Percentiles rank a stretch among this genome's conserved stretches.
These are phyloP conservation scores for Poeciliopsis gracilis DNA, from an alignment of 2,797 vertebrate genomes.

Conservation along the genomic window DNA sequence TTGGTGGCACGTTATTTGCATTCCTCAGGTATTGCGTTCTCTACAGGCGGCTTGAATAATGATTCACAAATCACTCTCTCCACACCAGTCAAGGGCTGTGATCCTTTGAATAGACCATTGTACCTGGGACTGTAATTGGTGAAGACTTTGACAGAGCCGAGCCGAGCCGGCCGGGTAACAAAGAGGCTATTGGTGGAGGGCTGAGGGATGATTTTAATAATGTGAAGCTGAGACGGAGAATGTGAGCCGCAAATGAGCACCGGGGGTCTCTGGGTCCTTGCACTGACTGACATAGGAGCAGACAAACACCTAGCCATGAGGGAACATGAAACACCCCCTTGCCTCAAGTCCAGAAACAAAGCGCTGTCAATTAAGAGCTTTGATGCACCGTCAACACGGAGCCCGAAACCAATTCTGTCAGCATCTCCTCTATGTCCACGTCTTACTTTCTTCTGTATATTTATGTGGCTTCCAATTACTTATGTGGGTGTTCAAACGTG, in stretches of 20 bases:
- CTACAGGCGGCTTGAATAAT: slow-evolving; percentile 95
- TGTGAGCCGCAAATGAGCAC: slow-evolving; percentile 95
- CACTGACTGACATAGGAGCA: slow-evolving; percentile 97
- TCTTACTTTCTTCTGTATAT: slow-evolving; percentile 66
- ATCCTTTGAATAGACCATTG: slow-evolving; percentile 99
- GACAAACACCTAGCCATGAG: slow-evolving; percentile 84
- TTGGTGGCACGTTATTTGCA: slow-evolving; percentile 97
- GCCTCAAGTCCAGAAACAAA: slow-evolving; percentile 80
- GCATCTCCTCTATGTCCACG: slow-evolving; percentile 56
- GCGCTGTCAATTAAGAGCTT: slow-evolving; percentile 83
- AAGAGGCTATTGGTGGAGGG: slow-evolving; percentile 95
- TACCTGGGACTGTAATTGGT: slow-evolving; percentile 99
- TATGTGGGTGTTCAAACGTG: slow-evolving; percentile 64
- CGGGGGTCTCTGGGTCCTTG: slow-evolving; percentile 92
- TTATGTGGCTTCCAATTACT: slow-evolving; percentile 80
- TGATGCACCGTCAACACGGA: slow-evolving; percentile 73
- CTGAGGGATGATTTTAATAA: slow-evolving; percentile 99
- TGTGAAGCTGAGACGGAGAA: slow-evolving; percentile 90
- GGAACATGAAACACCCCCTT: slow-evolving; percentile 83
- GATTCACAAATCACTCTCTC: slow-evolving; percentile 99
- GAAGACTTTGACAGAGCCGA: slow-evolving; percentile 96
- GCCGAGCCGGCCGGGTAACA: slow-evolving; percentile 97
- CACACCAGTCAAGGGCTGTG: slow-evolving; percentile 96
- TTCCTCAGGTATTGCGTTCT: slow-evolving; percentile 97
- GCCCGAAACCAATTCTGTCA: slow-evolving; percentile 75